Conservation (phyloP, 2,797 vertebrate genomes). For the Mus caroli region DNA sequence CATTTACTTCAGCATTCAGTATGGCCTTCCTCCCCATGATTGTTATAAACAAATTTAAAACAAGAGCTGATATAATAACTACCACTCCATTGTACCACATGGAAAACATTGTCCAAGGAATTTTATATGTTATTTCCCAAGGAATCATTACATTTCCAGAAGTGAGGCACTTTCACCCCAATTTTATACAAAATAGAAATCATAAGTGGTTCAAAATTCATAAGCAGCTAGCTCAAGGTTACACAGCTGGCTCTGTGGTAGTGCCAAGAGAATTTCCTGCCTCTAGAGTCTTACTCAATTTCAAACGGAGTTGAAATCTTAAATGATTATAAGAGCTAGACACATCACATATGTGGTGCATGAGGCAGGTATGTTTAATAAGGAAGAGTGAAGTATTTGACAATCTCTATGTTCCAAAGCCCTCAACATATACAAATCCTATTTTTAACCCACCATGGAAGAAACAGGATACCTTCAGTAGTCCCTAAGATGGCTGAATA, state of each 20-base stretch:
- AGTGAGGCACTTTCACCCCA: neutral
- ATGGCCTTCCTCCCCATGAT: neutral
- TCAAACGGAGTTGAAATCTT: conserved; percentile 34
- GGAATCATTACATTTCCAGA: conserved; percentile 17
- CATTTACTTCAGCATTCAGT: conserved; percentile 49
- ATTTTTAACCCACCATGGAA: conserved; percentile 4
- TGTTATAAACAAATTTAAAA: conserved; percentile 62
- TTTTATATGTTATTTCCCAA: conserved; percentile 14
- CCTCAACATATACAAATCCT: conserved; percentile 27
- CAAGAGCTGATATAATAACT: conserved; percentile 51
- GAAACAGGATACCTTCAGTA: neutral
- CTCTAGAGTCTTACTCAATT: conserved; percentile 40
- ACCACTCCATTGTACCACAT: neutral
- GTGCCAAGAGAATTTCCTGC: conserved; percentile 5
- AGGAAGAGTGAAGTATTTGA: neutral
- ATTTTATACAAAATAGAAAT: conserved; percentile 57
- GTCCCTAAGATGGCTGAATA: neutral
- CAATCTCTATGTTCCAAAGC: neutral
- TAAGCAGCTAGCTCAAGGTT: conserved; percentile 43
- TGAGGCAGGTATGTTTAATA: neutral
- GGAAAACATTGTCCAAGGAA: neutral
- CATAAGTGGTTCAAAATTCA: conserved; percentile 15
- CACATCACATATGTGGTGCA: neutral
- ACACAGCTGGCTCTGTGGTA: neutral
- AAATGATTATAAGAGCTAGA: neutral